A percentile compares a stretch with the other conserved stretches of the same genome.
Evolutionary conservation across 1,140 invertebrate genomes (phyloP).

Genomic region (Holcopasites calliopsidis): DNA sequence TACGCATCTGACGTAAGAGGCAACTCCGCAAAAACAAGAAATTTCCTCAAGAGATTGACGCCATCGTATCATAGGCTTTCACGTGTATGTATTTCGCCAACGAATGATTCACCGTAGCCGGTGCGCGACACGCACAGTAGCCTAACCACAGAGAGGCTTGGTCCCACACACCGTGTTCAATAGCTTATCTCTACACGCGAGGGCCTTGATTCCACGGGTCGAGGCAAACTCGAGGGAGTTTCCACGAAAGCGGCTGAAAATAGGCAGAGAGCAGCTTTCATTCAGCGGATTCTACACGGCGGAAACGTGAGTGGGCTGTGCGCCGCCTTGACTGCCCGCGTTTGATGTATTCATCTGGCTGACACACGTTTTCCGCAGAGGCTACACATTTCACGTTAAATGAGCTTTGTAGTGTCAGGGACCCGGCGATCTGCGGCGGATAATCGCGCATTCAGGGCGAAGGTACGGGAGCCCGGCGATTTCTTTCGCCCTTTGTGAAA

Average conservation of each 20-base stretch:
- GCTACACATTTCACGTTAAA: not conserved
- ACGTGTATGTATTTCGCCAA: too few relatives aligned
- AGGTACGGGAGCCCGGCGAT: not conserved
- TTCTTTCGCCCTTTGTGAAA: not conserved
- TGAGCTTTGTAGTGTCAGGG: not conserved
- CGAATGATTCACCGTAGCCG: too few relatives aligned
- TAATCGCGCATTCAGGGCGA: not conserved
- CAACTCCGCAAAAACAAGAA: not conserved
- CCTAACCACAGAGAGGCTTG: too few relatives aligned
- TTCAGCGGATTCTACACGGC: not conserved
- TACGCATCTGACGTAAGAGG: not conserved
- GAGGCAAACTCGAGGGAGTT: not conserved
- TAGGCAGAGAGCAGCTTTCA: conserved; percentile 1
- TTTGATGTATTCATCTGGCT: not conserved
- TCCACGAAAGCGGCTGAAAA: conserved; percentile 19
- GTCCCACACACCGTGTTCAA: too few relatives aligned
- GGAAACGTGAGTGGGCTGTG: too few relatives aligned
- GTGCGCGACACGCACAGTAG: too few relatives aligned
- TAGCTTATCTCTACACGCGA: conserved; percentile 14
- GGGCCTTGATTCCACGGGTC: conserved; percentile 13
- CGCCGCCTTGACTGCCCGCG: not conserved
- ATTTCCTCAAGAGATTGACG: conserved; percentile 22
- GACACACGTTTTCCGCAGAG: not conserved
- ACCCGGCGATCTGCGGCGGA: not conserved
- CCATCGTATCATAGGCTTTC: too few relatives aligned